Evolutionary conservation across 2,888 invertebrate species (phyloP).

Genomic region (Idaea aversata): DNA sequence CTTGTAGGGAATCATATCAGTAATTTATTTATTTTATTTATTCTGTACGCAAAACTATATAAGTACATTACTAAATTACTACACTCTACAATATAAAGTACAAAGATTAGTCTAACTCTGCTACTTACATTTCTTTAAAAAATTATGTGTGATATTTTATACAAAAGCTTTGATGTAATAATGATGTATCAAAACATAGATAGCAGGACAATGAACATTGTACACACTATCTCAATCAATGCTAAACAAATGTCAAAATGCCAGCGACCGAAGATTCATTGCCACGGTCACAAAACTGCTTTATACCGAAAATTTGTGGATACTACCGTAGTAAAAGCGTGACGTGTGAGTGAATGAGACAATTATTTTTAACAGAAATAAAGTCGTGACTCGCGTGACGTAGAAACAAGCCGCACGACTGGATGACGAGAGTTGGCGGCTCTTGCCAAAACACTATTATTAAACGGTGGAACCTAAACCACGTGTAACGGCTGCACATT

Average conservation of each 20-base stretch:
- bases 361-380: slow-evolving; percentile 75
- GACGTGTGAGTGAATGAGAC: slow-evolving; percentile 73
- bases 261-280: slow-evolving; percentile 53
- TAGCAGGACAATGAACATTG: slow-evolving; percentile 22
- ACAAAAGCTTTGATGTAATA: slow-evolving; percentile 1
- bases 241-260: slow-evolving; percentile 44
- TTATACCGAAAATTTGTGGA: slow-evolving; percentile 69
- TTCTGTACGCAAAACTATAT: background rate
- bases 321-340: slow-evolving; percentile 72
- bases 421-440: slow-evolving; percentile 36
- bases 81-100: background rate
- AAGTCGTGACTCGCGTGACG: slow-evolving; percentile 44
- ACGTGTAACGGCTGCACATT: slow-evolving; percentile 16
- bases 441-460: slow-evolving; percentile 65
- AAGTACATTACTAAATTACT: background rate
- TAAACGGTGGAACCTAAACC: slow-evolving; percentile 33
- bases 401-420: slow-evolving; percentile 27
- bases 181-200: slow-evolving; percentile 21
- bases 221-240: slow-evolving; percentile 32
- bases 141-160: slow-evolving; percentile 4
- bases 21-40: background rate
- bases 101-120: slow-evolving; percentile 10
- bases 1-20: too few species aligned
- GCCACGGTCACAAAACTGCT: slow-evolving; percentile 65
- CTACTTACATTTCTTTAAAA: background rate